phyloP scores from a whole-genome alignment of 2,113 vertebrate species.

The Geococcyx californianus region DNA sequence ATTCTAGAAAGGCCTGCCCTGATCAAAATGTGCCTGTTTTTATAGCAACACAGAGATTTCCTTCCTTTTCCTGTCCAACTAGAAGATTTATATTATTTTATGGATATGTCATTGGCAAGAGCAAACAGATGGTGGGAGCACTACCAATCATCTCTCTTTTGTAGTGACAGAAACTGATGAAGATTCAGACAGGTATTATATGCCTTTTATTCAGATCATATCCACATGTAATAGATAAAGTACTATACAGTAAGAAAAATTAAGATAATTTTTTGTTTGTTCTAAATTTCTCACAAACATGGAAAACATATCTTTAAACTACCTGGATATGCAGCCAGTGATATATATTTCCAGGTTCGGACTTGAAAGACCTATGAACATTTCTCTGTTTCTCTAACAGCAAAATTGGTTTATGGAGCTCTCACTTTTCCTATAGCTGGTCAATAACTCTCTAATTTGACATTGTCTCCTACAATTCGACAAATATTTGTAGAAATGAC shows the following conservation, averaged over 20 bases:
- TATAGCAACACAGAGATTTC: background rate
- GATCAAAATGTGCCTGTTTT: background rate
- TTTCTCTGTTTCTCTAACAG: background rate
- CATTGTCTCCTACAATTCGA: background rate
- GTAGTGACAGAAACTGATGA: background rate
- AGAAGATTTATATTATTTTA: slow-evolving; percentile 15
- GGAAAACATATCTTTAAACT: background rate
- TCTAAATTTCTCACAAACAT: background rate
- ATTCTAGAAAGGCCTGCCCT: background rate
- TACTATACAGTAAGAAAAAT: background rate
- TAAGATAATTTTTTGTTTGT: background rate
- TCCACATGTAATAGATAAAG: background rate
- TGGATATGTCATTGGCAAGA: background rate
- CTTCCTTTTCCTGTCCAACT: background rate
- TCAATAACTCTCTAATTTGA: background rate
- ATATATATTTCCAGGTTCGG: background rate
- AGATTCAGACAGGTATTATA: background rate
- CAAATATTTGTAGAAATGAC: background rate
- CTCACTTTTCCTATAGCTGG: background rate
- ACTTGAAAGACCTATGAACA: background rate
- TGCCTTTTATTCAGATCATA: background rate
- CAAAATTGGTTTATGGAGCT: background rate
- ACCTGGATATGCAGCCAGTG: background rate
- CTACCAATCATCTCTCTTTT: background rate
- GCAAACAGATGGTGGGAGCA: background rate